A percentile compares a stretch with the other conserved stretches of the same genome.
Evolutionary conservation across 2,113 vertebrate genomes (phyloP).

Genomic region (Sylvilagus bachmani): DNA sequence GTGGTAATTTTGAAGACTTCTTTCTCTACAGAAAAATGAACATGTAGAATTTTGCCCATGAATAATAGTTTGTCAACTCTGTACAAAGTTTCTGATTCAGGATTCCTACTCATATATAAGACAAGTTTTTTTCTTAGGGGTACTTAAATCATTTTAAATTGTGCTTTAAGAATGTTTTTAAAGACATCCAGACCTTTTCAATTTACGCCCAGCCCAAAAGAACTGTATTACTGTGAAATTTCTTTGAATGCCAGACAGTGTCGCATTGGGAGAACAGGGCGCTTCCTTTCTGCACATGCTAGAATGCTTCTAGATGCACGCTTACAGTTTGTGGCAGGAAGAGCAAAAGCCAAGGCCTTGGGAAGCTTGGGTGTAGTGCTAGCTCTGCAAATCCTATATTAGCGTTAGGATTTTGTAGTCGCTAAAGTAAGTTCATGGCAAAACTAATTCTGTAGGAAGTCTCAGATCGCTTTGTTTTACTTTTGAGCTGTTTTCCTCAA

Average conservation of each 20-base stretch:
- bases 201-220: not conserved
- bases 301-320: not conserved
- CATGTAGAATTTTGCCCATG: not conserved
- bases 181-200: not conserved
- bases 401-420: not conserved
- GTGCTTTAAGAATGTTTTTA: not conserved
- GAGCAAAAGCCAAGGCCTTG: not conserved
- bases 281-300: not conserved
- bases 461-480: not conserved
- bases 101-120: too few relatives aligned
- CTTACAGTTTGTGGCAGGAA: not conserved
- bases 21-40: not conserved
- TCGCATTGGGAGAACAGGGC: not conserved
- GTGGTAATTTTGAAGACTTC: too few relatives aligned
- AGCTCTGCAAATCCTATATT: not conserved
- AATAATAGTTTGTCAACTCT: not conserved
- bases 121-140: not conserved
- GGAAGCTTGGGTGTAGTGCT: not conserved
- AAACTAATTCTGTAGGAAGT: constrained; percentile 20
- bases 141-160: not conserved
- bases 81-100: not conserved
- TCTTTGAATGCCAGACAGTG: not conserved
- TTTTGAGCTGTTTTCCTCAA: not conserved
- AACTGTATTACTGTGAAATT: not conserved
- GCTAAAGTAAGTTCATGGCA: constrained; percentile 49